These are phyloP conservation scores for Leptopilina myrica DNA, from an alignment of 2,888 invertebrate genomes.

Conservation along the genomic window DNA sequence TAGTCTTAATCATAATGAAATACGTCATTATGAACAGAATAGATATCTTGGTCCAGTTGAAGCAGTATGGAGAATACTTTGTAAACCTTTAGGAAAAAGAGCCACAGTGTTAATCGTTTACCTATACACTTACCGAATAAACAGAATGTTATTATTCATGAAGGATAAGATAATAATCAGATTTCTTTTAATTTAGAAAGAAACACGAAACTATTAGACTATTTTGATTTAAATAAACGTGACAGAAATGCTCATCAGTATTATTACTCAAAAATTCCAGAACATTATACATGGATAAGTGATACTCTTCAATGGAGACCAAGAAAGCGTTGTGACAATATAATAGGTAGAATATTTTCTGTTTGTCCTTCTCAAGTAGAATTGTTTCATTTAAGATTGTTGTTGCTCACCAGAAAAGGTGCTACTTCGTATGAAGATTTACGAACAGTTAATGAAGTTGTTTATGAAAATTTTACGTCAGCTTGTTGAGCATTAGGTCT, in stretches of 20 bases:
- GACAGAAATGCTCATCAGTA: slow-evolving; percentile 28
- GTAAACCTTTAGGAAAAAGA: slow-evolving; percentile 35
- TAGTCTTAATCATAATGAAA: no score
- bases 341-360: slow-evolving; percentile 61
- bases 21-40: no score
- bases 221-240: slow-evolving; percentile 43
- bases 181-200: not conserved
- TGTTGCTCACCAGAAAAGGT: slow-evolving; percentile 56
- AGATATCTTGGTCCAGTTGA: not conserved
- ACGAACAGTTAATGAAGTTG: slow-evolving; percentile 60
- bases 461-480: slow-evolving; percentile 61
- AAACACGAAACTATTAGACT: slow-evolving; percentile 17
- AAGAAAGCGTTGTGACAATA: slow-evolving; percentile 48
- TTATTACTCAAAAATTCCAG: not conserved
- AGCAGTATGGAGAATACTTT: not conserved
- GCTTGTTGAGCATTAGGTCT: slow-evolving; percentile 60
- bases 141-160: slow-evolving; percentile 37
- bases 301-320: slow-evolving; percentile 41
- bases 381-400: no score
- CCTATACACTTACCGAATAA: slow-evolving; percentile 44
- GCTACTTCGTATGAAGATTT: slow-evolving; percentile 63
- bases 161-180: not conserved
- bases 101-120: not conserved
- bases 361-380: slow-evolving; percentile 57
- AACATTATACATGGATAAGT: slow-evolving; percentile 46